Evolutionary conservation across 2,888 invertebrate species (phyloP), one percentile per base, ranked within the genome.

Genomic region (Lamellibrachia columna): DNA sequence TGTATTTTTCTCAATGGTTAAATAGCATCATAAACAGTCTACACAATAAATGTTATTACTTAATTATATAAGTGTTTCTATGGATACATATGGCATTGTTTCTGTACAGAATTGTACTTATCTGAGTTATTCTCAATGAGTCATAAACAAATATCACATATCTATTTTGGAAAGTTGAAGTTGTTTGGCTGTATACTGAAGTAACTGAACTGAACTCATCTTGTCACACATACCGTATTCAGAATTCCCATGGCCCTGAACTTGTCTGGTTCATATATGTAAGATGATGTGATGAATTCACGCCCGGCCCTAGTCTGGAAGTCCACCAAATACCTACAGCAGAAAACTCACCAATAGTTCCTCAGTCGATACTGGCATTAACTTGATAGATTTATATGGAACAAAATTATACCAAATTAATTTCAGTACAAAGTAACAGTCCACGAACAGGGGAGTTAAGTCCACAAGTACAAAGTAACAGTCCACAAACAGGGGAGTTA

Each of bases 191-290:
- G 90, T 90, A 90, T n/a, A n/a, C 90, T n/a, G n/a, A 90, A 15
- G n/a, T n/a, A 22, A 90, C 7, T 40, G 53, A 7, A 91, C 4
- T 40, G 9, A 60, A 60, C 60, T 60, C 22, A 11, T n/a, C 55
- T 91, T 52, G 28, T 93, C 28, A 9, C 90, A 94, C 95, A 95
- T 94, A 96, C 96, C 22, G 96, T 96, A 52, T 94, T 93, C 15
- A 96, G 95, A 90, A 96, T 95, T 8, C 93, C 93, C 90, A 95
- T 91, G 53, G 96, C 96, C 92, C 94, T 94, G 90, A 94, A 93
- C 94, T 96, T 96, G 94, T 96, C 96, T 90, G 94, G 94, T 92
- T 96, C 96, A 95, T 95, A 96, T 15, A 95, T 95, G 94, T 96
- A 96, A 91, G 95, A 94, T 93, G 95, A 95, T 3, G 96, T 94